phyloP scores from a whole-genome alignment of 2,888 invertebrate genomes.

The Pyrocoelia pectoralis region DNA sequence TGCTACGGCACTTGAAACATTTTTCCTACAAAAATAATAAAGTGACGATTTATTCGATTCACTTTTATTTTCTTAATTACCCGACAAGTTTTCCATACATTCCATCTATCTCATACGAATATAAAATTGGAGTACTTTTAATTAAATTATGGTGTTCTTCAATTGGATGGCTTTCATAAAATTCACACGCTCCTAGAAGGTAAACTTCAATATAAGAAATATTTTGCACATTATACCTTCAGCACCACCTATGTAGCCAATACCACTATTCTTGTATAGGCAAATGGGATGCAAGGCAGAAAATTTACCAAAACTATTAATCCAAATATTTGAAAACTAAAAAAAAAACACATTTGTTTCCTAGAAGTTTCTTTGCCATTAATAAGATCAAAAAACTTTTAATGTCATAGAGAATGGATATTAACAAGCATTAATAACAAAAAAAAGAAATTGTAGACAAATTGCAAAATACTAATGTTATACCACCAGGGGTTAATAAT shows the following conservation, averaged over 20 bases:
- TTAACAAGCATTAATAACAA: too few species aligned
- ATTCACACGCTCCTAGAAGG: not conserved
- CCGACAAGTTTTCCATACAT: slow-evolving; percentile 17
- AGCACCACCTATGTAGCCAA: slow-evolving; percentile 61
- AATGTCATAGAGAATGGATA: too few species aligned
- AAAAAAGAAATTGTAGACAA: too few species aligned
- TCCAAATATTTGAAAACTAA: slow-evolving; percentile 63
- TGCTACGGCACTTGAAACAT: slow-evolving; percentile 61
- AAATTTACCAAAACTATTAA: slow-evolving; percentile 63
- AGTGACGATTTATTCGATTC: slow-evolving; percentile 4
- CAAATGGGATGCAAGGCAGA: slow-evolving; percentile 62
- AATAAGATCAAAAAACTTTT: too few species aligned
- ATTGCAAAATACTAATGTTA: too few species aligned
- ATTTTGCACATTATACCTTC: slow-evolving; percentile 46
- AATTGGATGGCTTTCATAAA: too few species aligned
- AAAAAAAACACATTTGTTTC: too few species aligned
- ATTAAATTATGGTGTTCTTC: too few species aligned
- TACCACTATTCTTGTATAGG: slow-evolving; percentile 62
- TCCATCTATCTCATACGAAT: not conserved
- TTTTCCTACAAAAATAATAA: slow-evolving; percentile 50
- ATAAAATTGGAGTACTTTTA: too few species aligned
- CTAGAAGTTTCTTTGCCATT: too few species aligned
- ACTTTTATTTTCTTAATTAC: slow-evolving; percentile 2
- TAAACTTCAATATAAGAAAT: slow-evolving; percentile 25
- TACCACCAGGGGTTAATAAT: too few species aligned